These are phyloP conservation scores for Odocoileus hemionus DNA, from an alignment of 2,113 vertebrate species.

Conservation along the genomic window DNA sequence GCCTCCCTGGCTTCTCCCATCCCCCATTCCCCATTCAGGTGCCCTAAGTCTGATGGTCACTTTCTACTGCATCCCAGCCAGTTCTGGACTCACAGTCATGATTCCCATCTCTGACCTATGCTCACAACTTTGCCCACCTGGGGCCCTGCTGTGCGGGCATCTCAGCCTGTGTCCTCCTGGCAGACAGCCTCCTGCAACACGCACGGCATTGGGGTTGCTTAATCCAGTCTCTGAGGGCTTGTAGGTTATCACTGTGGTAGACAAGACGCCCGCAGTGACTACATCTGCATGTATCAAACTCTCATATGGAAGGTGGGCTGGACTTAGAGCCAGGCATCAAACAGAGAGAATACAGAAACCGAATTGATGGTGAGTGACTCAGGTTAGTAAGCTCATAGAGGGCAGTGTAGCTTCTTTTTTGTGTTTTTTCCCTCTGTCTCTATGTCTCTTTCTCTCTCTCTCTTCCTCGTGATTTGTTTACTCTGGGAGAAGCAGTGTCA, in stretches of 20 bases:
- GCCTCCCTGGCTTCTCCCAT: neutral
- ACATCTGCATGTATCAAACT: neutral
- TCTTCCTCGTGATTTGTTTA: neutral
- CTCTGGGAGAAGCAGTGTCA: neutral
- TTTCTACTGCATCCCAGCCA: neutral
- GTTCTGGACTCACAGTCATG: neutral
- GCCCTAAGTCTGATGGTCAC: neutral
- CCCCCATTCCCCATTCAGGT: neutral
- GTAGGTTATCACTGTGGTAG: neutral
- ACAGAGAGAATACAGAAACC: neutral
- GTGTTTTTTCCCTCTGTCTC: neutral
- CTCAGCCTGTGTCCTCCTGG: neutral
- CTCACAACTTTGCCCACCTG: neutral
- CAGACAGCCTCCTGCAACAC: neutral
- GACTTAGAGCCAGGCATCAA: neutral
- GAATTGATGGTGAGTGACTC: neutral
- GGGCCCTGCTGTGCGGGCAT: neutral
- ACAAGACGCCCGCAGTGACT: neutral
- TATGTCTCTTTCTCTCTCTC: neutral
- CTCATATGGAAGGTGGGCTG: neutral
- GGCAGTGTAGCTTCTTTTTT: neutral
- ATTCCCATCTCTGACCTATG: neutral
- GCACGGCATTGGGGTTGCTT: neutral
- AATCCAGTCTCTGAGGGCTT: neutral
- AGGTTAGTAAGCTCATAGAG: neutral